phyloP scores from a whole-genome alignment of 2,797 vertebrate species.

The Adelosebastes latens region DNA sequence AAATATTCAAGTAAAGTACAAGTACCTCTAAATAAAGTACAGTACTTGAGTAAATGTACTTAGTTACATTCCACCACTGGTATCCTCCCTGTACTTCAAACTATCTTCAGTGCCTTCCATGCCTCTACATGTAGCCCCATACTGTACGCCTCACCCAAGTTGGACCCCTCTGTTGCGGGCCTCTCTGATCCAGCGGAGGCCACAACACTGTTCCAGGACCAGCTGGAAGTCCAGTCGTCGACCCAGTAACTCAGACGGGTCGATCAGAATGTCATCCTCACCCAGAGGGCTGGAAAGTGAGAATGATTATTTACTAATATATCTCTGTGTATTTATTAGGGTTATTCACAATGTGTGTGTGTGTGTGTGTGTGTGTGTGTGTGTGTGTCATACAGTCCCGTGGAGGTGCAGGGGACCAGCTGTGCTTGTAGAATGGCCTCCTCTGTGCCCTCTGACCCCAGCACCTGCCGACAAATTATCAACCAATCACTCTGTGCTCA shows the following conservation, averaged over 20 bases:
- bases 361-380: not conserved
- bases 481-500: not conserved
- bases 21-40: too few relatives aligned
- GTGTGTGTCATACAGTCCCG: slow-evolving; percentile 82
- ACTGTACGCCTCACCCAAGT: slow-evolving; percentile 80
- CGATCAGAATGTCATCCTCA: slow-evolving; percentile 88
- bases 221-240: slow-evolving; percentile 88
- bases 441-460: slow-evolving; percentile 88
- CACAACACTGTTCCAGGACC: slow-evolving; percentile 85
- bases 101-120: not conserved
- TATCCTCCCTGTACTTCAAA: not conserved
- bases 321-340: not conserved
- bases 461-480: slow-evolving; percentile 65
- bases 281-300: slow-evolving; percentile 73
- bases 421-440: slow-evolving; percentile 86
- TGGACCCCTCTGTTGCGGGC: slow-evolving; percentile 84
- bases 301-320: not conserved
- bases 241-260: slow-evolving; percentile 87
- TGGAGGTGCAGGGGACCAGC: slow-evolving; percentile 83
- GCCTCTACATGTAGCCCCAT: not conserved
- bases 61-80: too few relatives aligned
- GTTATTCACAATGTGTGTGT: not conserved
- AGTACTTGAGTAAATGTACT: too few relatives aligned
- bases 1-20: too few relatives aligned
- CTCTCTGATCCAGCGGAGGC: slow-evolving; percentile 88